Evolutionary conservation across 2,113 vertebrate species (phyloP).

Genomic region (Tetrao urogallus): DNA sequence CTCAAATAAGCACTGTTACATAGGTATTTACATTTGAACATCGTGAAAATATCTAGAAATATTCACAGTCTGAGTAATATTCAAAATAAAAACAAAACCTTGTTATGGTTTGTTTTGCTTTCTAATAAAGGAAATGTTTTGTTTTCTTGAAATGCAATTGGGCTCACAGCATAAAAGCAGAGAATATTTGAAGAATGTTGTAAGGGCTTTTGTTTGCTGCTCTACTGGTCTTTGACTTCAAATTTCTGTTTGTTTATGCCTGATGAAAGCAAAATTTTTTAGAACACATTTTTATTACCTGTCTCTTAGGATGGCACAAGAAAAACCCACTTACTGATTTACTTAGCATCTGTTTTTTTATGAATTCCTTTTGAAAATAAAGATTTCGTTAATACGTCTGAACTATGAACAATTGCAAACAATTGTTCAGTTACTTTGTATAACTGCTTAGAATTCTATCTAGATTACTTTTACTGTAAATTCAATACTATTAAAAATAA

Average conservation of each 20-base stretch:
- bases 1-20: not conserved
- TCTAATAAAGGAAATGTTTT: not conserved
- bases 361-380: slow-evolving; percentile 15
- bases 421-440: not conserved
- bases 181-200: not conserved
- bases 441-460: not conserved
- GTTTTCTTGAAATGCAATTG: not conserved
- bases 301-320: not conserved
- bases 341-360: not conserved
- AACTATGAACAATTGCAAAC: not conserved
- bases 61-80: not conserved
- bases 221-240: not conserved
- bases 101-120: not conserved
- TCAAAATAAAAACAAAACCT: not conserved
- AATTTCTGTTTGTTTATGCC: not conserved
- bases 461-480: not conserved
- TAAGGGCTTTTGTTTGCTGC: not conserved
- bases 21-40: not conserved
- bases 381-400: not conserved
- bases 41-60: not conserved
- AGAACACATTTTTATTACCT: not conserved
- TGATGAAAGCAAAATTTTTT: not conserved
- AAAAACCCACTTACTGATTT: not conserved
- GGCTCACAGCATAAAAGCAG: not conserved
- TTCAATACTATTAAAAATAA: not conserved